A percentile compares a stretch with the other conserved stretches of the same genome.
Evolutionary conservation across 2,797 vertebrate species (phyloP).

Genomic region (Agapornis canus): DNA sequence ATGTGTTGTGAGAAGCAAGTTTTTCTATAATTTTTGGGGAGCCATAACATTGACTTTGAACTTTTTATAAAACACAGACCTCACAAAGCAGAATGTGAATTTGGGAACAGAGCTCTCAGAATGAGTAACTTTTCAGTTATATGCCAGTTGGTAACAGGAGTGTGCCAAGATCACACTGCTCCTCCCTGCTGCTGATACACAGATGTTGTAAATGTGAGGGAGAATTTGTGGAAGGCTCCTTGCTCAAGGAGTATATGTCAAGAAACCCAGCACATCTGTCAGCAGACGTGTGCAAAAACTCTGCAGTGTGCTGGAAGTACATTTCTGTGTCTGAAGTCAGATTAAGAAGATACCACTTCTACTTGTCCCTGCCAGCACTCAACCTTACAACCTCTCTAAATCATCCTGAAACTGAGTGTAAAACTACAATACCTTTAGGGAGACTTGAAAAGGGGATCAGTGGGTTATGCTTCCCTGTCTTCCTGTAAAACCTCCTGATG

Average conservation of each 20-base stretch:
- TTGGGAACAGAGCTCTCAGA: neutral
- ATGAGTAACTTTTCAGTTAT: neutral
- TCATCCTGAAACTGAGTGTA: neutral
- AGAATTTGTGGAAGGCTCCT: neutral
- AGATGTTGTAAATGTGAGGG: neutral
- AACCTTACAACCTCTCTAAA: neutral
- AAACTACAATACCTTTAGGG: neutral
- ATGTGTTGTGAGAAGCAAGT: neutral
- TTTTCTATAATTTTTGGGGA: neutral
- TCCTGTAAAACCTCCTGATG: neutral
- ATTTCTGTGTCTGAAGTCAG: neutral
- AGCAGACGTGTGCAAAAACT: neutral
- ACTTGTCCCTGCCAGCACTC: neutral
- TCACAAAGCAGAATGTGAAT: neutral
- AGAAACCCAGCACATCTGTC: neutral
- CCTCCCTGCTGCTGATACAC: neutral
- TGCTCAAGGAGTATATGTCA: neutral
- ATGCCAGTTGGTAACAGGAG: neutral
- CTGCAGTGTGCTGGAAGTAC: neutral
- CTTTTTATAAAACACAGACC: neutral
- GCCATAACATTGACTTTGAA: neutral
- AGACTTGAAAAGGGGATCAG: neutral
- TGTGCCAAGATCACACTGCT: neutral
- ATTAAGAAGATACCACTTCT: neutral
- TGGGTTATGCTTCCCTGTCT: rapidly evolving